These are phyloP conservation scores for Carabus problematicus DNA, from an alignment of 2,888 invertebrate genomes.

Conservation along the genomic window DNA sequence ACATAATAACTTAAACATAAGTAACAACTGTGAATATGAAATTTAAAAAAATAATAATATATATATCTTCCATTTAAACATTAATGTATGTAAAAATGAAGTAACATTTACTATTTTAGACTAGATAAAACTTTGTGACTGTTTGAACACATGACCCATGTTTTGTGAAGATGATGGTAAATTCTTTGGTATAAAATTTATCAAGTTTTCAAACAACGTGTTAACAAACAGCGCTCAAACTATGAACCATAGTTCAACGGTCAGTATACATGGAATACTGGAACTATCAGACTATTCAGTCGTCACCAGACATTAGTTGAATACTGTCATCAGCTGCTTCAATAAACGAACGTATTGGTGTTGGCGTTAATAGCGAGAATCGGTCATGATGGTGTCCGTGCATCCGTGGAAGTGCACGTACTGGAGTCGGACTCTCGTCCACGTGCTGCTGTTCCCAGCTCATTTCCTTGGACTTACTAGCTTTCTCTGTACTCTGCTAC, in stretches of 20 bases:
- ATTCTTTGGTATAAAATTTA: background rate
- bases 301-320: conserved; percentile 61
- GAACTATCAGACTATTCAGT: conserved; percentile 47
- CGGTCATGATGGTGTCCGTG: conserved; percentile 59
- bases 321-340: conserved; percentile 62
- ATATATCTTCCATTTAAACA: no score
- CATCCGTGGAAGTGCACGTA: conserved; percentile 52
- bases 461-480: conserved; percentile 53
- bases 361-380: conserved; percentile 63
- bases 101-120: conserved; percentile 28
- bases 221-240: conserved; percentile 21
- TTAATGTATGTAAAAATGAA: conserved; percentile 3
- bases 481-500: conserved; percentile 46
- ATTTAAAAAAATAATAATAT: no score
- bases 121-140: conserved; percentile 32
- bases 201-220: conserved; percentile 6
- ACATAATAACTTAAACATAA: no score
- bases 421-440: conserved; percentile 51
- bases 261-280: no score
- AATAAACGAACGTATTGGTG: conserved; percentile 62
- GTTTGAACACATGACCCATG: conserved; percentile 34
- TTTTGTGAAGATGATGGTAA: conserved; percentile 14
- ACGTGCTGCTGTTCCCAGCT: conserved; percentile 53
- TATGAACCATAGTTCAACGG: background rate
- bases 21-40: no score